Base-by-base conservation (phyloP, 2,797 vertebrate genomes). In the Ciconia nigra region DNA sequence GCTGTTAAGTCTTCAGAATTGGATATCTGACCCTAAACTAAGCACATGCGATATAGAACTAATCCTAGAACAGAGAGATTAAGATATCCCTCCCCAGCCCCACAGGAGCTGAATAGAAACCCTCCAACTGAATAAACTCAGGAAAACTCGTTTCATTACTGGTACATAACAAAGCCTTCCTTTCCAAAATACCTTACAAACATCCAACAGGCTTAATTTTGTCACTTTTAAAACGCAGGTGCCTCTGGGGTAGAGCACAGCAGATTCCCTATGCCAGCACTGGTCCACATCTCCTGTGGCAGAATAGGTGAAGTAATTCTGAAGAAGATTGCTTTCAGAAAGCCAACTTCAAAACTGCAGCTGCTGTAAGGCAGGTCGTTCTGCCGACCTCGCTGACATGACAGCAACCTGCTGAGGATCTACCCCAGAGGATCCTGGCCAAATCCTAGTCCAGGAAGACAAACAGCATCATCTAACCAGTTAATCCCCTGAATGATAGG, bases 381-480 rank as follows among this genome's bases (percentile, higher is more conserved):
- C 65, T 82, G 47, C 54, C 0, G 2, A 26, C n/a, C 37, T 25
- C 14, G 1, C 47, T 66, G 61, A 26, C 12, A 16, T 1, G 39
- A 52, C 49, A 83, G 54, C 49, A 46, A 59, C 21, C 71, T 25
- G 66, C 61, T 72, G 54, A 58, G 61, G 24, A 54, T 41, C 44
- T 13, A 7, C 25, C 25, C 72, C 57, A 61, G 57, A 82, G 21
- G 35, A 62, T 46, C 61, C 65, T 33, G 39, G 62, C 59, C 15
- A 74, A 61, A 70, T 51, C 71, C 42, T 14, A 13, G 13, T 13
- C 22, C 74, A 74, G 41, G 49, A 67, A 47, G 89, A 71, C 62
- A 66, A 74, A 71, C 13, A 74, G n/a, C 47, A 76, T 5, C 15
- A 16, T 42, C 28, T 35, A 51, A 51, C 3, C 17, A 21, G 21